These are phyloP conservation scores for Eremophila alpestris DNA, from an alignment of 2,797 vertebrate species.

Conservation along the genomic window DNA sequence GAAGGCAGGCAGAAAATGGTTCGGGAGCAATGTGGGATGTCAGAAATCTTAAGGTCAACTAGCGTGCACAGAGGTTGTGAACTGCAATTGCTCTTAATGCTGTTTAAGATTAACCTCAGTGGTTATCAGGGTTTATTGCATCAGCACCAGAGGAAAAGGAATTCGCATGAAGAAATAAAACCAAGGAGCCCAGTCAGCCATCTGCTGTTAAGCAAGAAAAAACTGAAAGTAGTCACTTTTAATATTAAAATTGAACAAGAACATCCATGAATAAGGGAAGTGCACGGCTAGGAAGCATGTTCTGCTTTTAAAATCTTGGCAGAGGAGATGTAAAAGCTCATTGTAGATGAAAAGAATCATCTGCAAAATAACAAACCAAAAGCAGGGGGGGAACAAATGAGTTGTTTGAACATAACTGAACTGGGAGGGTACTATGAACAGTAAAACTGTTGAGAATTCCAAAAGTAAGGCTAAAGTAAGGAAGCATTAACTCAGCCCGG, in stretches of 20 bases:
- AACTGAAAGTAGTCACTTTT: neutral
- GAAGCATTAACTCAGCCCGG: neutral
- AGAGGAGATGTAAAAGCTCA: neutral
- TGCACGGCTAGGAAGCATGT: neutral
- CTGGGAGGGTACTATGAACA: neutral
- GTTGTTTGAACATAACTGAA: neutral
- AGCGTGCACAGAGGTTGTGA: constrained; percentile 39
- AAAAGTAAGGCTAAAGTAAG: neutral
- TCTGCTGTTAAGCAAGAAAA: neutral
- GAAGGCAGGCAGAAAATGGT: neutral
- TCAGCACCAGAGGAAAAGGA: constrained; percentile 26
- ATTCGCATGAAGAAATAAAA: constrained; percentile 12
- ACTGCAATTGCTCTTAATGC: constrained; percentile 53
- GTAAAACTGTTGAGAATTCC: neutral
- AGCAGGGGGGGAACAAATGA: neutral
- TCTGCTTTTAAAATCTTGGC: neutral
- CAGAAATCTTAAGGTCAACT: constrained; percentile 54
- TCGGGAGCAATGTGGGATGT: constrained; percentile 1
- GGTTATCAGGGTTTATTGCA: constrained; percentile 30
- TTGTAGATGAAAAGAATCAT: neutral
- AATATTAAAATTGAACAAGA: neutral
- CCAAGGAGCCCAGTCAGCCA: neutral
- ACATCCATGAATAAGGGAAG: neutral
- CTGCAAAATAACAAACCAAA: neutral
- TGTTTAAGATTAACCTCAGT: constrained; percentile 48